Evolutionary conservation across 2,797 vertebrate genomes (phyloP).

Genomic region (Etheostoma perlongum): DNA sequence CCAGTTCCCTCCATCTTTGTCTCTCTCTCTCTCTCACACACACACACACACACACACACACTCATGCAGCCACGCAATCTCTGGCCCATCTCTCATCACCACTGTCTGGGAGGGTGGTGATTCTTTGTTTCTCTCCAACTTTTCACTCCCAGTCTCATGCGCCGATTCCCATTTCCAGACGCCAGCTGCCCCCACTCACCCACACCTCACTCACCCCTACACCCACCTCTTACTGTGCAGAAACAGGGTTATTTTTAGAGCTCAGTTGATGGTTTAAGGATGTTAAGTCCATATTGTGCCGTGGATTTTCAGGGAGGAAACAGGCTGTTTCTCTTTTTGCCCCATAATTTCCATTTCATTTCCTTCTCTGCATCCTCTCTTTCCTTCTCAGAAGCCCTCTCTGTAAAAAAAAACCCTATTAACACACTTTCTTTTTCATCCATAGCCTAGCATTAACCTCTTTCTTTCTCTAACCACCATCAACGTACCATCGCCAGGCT

Average conservation of each 20-base stretch:
- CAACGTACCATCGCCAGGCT: constrained; percentile 30
- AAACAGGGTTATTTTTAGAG: constrained; percentile 84
- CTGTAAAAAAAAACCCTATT: constrained; percentile 26
- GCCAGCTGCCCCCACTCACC: constrained; percentile 52
- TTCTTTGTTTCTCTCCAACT: constrained; percentile 63
- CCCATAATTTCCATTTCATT: constrained; percentile 71
- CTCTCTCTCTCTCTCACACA: constrained; percentile 17
- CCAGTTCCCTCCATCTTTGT: constrained; percentile 18
- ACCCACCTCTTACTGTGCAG: constrained; percentile 69
- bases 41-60: background rate
- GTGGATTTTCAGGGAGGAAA: constrained; percentile 82
- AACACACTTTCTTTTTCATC: constrained; percentile 62
- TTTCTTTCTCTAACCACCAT: constrained; percentile 41
- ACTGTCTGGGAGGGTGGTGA: constrained; percentile 42
- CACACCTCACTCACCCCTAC: constrained; percentile 47
- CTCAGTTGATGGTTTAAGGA: constrained; percentile 82
- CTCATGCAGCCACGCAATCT: constrained; percentile 42
- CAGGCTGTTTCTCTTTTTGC: constrained; percentile 71
- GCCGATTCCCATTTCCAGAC: constrained; percentile 43
- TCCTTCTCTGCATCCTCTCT: constrained; percentile 70
- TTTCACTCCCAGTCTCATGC: constrained; percentile 46
- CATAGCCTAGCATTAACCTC: background rate
- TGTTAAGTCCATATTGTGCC: constrained; percentile 78
- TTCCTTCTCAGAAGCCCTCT: constrained; percentile 53
- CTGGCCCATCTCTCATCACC: constrained; percentile 48